Evolutionary conservation across 2,797 vertebrate species (phyloP).

Genomic region (Smutsia gigantea): DNA sequence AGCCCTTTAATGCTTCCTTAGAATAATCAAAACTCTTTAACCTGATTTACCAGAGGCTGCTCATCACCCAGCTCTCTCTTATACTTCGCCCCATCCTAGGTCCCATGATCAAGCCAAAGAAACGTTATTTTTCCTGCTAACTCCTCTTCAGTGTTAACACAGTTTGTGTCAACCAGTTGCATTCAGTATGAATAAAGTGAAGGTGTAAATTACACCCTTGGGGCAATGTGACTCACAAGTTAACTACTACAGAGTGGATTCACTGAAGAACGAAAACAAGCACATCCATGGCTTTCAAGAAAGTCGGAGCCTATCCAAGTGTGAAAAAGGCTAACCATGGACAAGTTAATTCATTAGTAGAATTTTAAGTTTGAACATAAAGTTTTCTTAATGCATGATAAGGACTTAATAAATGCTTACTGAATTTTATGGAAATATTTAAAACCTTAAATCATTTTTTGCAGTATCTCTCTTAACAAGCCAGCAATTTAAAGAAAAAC

Average conservation of each 20-base stretch:
- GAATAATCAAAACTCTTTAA: not conserved
- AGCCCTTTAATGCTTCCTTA: not conserved
- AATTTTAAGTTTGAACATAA: constrained; percentile 9
- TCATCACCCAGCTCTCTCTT: not conserved
- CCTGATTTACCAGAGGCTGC: not conserved
- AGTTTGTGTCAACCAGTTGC: not conserved
- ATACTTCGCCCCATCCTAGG: not conserved
- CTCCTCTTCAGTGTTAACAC: not conserved
- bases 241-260: not conserved
- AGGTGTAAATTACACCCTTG: constrained; percentile 35
- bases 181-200: not conserved
- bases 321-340: not conserved
- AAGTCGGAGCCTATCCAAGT: not conserved
- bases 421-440: not conserved
- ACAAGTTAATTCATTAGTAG: not conserved
- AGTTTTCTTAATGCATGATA: not conserved
- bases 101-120: not conserved
- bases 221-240: constrained; percentile 26
- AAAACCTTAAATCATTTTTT: constrained; percentile 33
- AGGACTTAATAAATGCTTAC: not conserved
- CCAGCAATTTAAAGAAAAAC: not conserved
- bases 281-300: not conserved
- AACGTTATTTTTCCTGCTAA: not conserved
- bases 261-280: not conserved
- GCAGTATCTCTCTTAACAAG: not conserved